These are phyloP conservation scores for Drosophila pruinosa DNA, from an alignment of 1,140 invertebrate genomes.

Conservation along the genomic window DNA sequence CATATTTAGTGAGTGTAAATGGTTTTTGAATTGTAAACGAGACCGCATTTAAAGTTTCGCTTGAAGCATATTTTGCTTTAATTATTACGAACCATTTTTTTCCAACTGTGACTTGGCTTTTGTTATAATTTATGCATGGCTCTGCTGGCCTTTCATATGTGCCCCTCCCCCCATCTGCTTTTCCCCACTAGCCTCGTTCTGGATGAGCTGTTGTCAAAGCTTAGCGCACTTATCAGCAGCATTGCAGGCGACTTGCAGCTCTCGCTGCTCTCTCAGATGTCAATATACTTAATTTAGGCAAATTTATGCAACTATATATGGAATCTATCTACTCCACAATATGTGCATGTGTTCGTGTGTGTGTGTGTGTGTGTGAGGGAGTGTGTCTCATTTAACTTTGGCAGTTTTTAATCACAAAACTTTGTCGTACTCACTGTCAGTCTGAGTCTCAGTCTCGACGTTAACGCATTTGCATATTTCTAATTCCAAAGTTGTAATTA, in stretches of 20 bases:
- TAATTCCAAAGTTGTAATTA: conserved; percentile 82
- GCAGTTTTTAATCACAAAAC: conserved; percentile 75
- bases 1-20: background rate
- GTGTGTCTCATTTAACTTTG: conserved; percentile 50
- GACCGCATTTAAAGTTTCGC: conserved; percentile 21
- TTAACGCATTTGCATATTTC: conserved; percentile 71
- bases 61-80: conserved; percentile 40
- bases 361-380: background rate
- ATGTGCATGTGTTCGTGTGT: conserved; percentile 2
- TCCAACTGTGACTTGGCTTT: conserved; percentile 19
- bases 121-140: conserved; percentile 73
- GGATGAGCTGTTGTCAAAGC: conserved; percentile 14
- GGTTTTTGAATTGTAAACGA: conserved; percentile 40
- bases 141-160: conserved; percentile 54
- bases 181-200: background rate
- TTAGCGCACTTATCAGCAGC: conserved; percentile 70
- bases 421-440: conserved; percentile 32
- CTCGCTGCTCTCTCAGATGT: conserved; percentile 49
- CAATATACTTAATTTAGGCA: conserved; percentile 80
- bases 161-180: background rate
- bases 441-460: conserved; percentile 2
- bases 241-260: conserved; percentile 65
- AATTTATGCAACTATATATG: conserved; percentile 62
- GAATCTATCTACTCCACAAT: background rate
- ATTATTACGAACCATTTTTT: conserved; percentile 25